Percentiles rank a stretch among this genome's conserved stretches.
phyloP scores from a whole-genome alignment of 2,888 invertebrate species.

The Antheraea assamensis region DNA sequence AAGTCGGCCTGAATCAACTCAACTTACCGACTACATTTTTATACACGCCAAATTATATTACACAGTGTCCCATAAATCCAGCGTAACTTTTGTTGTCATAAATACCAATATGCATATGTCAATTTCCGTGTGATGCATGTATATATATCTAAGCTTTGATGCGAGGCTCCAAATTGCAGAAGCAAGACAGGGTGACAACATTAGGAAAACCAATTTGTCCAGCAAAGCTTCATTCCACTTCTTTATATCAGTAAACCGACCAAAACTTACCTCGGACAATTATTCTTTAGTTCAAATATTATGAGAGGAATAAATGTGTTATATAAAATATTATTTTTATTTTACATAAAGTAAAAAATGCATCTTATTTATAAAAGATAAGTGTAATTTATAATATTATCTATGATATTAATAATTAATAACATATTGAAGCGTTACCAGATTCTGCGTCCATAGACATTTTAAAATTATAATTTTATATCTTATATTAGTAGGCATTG shows the following conservation, averaged over 20 bases:
- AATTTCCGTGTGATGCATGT: slow-evolving; percentile 17
- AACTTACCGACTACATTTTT: background rate
- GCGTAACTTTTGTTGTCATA: background rate
- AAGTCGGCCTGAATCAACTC: background rate
- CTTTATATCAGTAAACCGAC: slow-evolving; percentile 13
- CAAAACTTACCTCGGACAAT: slow-evolving; percentile 49
- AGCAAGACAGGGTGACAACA: slow-evolving; percentile 65
- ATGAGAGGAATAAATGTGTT: slow-evolving; percentile 3
- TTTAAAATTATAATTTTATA: slow-evolving; percentile 16
- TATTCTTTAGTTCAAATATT: slow-evolving; percentile 22
- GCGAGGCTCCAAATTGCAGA: slow-evolving; percentile 40
- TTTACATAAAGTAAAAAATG: slow-evolving; percentile 20
- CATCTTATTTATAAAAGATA: slow-evolving; percentile 24
- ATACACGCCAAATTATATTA: background rate
- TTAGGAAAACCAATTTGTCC: slow-evolving; percentile 37
- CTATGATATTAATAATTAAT: slow-evolving; percentile 29
- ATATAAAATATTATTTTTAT: slow-evolving; percentile 3
- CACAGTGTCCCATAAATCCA: background rate
- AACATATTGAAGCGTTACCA: slow-evolving; percentile 51
- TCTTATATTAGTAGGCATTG: slow-evolving; percentile 60
- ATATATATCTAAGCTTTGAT: slow-evolving; percentile 14
- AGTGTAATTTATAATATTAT: slow-evolving; percentile 42
- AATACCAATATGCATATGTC: background rate
- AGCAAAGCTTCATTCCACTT: slow-evolving; percentile 46
- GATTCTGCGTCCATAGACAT: slow-evolving; percentile 32